A percentile compares a stretch with the other conserved stretches of the same genome.
Conservation (phyloP, 2,888 invertebrate species). For the Mythimna ferrago region DNA sequence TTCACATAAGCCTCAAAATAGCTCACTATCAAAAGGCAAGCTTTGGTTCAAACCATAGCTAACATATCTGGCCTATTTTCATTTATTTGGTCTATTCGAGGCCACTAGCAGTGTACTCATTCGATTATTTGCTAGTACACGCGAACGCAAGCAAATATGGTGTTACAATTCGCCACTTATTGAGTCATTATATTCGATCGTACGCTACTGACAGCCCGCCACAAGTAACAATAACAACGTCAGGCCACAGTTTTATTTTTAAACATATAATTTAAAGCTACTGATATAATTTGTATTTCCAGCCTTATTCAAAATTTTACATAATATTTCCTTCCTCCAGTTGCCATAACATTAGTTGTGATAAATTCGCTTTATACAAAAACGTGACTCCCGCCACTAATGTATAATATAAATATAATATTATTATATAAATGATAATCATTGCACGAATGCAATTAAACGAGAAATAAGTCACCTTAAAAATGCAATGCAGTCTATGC, state of each 20-base stretch:
- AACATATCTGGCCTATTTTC: slow-evolving; percentile 19
- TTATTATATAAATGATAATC: slow-evolving; percentile 69
- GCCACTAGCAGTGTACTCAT: background rate
- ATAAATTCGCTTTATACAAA: slow-evolving; percentile 70
- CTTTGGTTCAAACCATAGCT: background rate
- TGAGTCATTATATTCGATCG: background rate
- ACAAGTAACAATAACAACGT: background rate
- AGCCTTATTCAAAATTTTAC: slow-evolving; percentile 39
- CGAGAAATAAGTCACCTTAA: slow-evolving; percentile 80
- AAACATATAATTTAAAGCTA: slow-evolving; percentile 44
- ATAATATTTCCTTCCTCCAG: slow-evolving; percentile 37
- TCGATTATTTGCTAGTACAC: slow-evolving; percentile 2
- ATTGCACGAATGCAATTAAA: slow-evolving; percentile 77
- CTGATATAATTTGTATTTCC: slow-evolving; percentile 56
- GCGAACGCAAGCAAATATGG: slow-evolving; percentile 12
- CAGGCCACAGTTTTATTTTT: background rate
- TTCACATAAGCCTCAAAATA: slow-evolving; percentile 1
- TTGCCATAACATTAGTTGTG: slow-evolving; percentile 67
- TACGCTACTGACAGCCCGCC: slow-evolving; percentile 1
- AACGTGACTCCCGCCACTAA: slow-evolving; percentile 56
- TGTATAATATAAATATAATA: slow-evolving; percentile 64
- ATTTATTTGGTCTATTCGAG: slow-evolving; percentile 9
- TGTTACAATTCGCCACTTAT: slow-evolving; percentile 6
- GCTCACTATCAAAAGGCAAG: background rate
- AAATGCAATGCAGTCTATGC: slow-evolving; percentile 89